These are phyloP conservation scores for Phyllopteryx taeniolatus DNA, from an alignment of 2,113 vertebrate species.

Conservation along the genomic window DNA sequence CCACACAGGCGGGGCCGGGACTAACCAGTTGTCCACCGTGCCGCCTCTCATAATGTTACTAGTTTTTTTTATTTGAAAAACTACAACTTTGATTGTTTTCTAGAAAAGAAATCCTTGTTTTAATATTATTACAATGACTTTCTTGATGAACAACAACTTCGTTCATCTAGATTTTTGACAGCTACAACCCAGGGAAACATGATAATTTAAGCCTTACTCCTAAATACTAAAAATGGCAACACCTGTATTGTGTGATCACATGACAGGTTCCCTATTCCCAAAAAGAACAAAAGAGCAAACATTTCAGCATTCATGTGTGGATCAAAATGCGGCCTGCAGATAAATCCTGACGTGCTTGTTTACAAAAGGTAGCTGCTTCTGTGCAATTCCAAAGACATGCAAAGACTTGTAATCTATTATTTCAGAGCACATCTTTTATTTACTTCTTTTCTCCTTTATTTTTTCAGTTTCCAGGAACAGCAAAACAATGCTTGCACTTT, in stretches of 20 bases:
- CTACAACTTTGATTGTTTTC: no score
- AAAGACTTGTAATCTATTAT: conserved; percentile 2
- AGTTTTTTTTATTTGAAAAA: no score
- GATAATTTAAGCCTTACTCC: no score
- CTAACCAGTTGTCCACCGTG: no score
- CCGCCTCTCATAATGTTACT: no score
- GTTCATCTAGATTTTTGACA: background rate
- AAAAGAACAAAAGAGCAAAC: background rate
- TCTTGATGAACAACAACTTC: background rate
- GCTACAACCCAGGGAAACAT: no score
- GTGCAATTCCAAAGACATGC: background rate
- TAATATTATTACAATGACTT: background rate
- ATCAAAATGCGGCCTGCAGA: background rate
- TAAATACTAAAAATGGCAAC: background rate
- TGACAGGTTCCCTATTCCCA: background rate
- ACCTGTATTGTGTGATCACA: background rate
- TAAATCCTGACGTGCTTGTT: background rate
- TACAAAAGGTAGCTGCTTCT: background rate
- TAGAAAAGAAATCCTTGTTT: no score
- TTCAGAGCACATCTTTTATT: conserved; percentile 1
- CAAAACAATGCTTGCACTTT: background rate
- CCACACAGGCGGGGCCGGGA: no score
- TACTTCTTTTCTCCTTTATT: background rate
- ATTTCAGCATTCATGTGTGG: background rate
- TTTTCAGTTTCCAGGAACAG: background rate